Conservation (phyloP, 2,888 invertebrate species). For the Bugula neritina region DNA sequence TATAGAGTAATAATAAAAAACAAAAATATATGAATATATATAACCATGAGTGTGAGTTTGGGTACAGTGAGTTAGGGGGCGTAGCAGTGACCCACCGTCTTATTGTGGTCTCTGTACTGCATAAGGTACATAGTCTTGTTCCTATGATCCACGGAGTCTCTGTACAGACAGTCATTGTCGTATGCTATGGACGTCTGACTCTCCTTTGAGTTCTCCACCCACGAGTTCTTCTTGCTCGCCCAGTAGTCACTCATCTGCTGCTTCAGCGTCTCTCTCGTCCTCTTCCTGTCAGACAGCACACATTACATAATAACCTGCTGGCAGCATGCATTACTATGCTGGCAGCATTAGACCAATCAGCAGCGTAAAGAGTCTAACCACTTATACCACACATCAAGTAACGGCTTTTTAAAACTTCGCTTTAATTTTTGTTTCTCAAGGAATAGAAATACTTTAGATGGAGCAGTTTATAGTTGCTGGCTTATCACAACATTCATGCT, state of each 20-base stretch:
- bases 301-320: not conserved
- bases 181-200: slow-evolving; percentile 41
- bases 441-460: too few relatives aligned
- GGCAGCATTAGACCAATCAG: too few relatives aligned
- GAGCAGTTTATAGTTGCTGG: too few relatives aligned
- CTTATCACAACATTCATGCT: too few relatives aligned
- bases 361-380: too few relatives aligned
- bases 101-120: slow-evolving; percentile 45
- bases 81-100: slow-evolving; percentile 44
- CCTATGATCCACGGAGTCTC: slow-evolving; percentile 37
- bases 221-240: slow-evolving; percentile 31
- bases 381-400: too few relatives aligned
- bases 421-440: too few relatives aligned
- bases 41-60: too few relatives aligned
- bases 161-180: slow-evolving; percentile 38
- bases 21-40: too few relatives aligned
- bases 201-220: slow-evolving; percentile 38
- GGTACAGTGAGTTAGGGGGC: too few relatives aligned
- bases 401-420: too few relatives aligned
- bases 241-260: slow-evolving; percentile 47
- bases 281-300: slow-evolving; percentile 29
- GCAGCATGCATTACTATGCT: not conserved
- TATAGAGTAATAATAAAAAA: too few relatives aligned
- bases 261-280: slow-evolving; percentile 42
- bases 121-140: slow-evolving; percentile 43